Evolutionary conservation across 2,888 invertebrate genomes (phyloP).

Genomic region (Barypeithes pellucidus): DNA sequence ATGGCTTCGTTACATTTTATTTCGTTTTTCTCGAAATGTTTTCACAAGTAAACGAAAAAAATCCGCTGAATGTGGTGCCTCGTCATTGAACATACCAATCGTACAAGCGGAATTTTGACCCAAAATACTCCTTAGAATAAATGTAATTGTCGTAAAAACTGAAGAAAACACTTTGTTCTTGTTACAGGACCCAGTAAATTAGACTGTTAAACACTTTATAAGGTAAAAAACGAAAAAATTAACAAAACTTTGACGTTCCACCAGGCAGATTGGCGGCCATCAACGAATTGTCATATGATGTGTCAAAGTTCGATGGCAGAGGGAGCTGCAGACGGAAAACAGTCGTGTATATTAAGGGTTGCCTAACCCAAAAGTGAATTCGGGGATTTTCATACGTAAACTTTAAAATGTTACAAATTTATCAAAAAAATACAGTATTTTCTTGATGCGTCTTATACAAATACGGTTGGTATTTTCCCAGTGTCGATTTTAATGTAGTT

Average conservation of each 20-base stretch:
- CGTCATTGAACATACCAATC: conserved; percentile 37
- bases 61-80: conserved; percentile 33
- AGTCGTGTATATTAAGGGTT: neutral
- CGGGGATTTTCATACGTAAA: conserved; percentile 1
- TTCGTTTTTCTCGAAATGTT: conserved; percentile 26
- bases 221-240: conserved; percentile 39
- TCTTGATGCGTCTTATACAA: no score
- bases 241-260: conserved; percentile 34
- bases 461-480: no score
- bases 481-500: no score
- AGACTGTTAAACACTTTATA: conserved; percentile 34
- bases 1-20: conserved; percentile 46
- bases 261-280: conserved; percentile 27
- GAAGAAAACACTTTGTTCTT: conserved; percentile 24
- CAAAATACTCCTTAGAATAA: conserved; percentile 6
- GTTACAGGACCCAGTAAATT: neutral
- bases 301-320: neutral
- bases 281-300: conserved; percentile 30
- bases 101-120: conserved; percentile 9
- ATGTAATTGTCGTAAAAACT: neutral
- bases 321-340: neutral
- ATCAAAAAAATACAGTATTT: no score
- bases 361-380: neutral
- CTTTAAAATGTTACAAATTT: no score
- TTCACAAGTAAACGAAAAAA: conserved; percentile 47